phyloP scores from a whole-genome alignment of 2,113 vertebrate genomes.

The Phyllostomus hastatus region DNA sequence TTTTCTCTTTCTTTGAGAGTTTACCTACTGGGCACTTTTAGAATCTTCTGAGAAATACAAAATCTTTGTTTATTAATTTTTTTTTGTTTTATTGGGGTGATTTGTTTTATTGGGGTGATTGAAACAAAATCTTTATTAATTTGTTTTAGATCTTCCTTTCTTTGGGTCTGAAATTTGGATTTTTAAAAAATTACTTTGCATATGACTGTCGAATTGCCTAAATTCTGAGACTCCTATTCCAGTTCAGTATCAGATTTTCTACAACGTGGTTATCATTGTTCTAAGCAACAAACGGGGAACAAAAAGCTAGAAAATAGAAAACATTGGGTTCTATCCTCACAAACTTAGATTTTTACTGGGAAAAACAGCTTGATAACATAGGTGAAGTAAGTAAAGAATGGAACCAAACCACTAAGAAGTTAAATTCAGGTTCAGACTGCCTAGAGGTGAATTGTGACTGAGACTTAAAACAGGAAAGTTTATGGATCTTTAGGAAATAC shows the following conservation, averaged over 20 bases:
- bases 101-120: not conserved
- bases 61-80: slow-evolving; percentile 6
- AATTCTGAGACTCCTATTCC: not conserved
- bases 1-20: not conserved
- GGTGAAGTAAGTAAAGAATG: slow-evolving; percentile 13
- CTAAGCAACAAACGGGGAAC: not conserved
- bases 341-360: not conserved
- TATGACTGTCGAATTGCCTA: not conserved
- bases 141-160: not conserved
- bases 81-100: not conserved
- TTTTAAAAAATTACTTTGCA: not conserved
- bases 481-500: not conserved
- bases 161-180: slow-evolving; percentile 9
- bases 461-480: not conserved
- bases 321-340: not conserved
- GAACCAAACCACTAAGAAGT: not conserved
- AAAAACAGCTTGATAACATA: not conserved
- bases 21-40: not conserved
- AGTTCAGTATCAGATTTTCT: not conserved
- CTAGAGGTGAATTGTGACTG: not conserved
- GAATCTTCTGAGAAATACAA: not conserved
- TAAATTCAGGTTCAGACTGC: not conserved
- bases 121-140: too few relatives aligned
- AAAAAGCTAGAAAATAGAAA: not conserved
- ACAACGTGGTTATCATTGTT: not conserved